Base-by-base conservation (phyloP, 2,113 vertebrate genomes). In the Callithrix jacchus region DNA sequence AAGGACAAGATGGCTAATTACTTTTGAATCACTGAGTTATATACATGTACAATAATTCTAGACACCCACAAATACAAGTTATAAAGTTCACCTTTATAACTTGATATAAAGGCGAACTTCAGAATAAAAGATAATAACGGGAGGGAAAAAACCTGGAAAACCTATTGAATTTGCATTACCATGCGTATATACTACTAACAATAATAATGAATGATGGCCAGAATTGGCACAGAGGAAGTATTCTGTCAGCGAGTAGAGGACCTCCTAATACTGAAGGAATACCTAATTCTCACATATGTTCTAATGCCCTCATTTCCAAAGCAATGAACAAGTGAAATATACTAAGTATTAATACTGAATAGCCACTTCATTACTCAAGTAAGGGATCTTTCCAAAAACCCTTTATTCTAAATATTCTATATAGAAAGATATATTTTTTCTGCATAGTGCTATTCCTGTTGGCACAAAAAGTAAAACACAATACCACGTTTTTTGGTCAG, bases 371-470 rank as follows among this genome's bases (percentile, higher is more conserved):
- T 80, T 87, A 79, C 40, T 79, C 52, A 25, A 89, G n/a, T 66
- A 89, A 76, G 18, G 20, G 14, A 11, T 77, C 58, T 81, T 89
- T 54, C 17, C 9, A 84, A 47, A 94, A 86, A 20, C 20, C 16
- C 37, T 93, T 81, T 20, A 58, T 80, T 95, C 45, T 86, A 88
- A 79, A 68, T 91, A 64, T 20, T 76, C 47, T 87, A 71, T n/a
- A 35, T 71, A 66, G 61, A 89, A 82, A 93, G 18, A 66, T 12
- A 23, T 8, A 20, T 25, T 54, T 74, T 74, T 93, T 96, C 77
- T 83, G 56, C 17, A 71, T 45, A 68, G 13, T 52, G 45, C 40
- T 74, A 93, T 27, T 81, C 27, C 68, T 47, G 2, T 42, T 95
- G 35, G 35, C 25, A 89, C 16, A 87, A 80, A 97, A 76, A 91